Percentiles rank a stretch among this genome's conserved stretches.
These are phyloP conservation scores for Urocolius indicus DNA, from an alignment of 2,113 vertebrate species.

Conservation along the genomic window DNA sequence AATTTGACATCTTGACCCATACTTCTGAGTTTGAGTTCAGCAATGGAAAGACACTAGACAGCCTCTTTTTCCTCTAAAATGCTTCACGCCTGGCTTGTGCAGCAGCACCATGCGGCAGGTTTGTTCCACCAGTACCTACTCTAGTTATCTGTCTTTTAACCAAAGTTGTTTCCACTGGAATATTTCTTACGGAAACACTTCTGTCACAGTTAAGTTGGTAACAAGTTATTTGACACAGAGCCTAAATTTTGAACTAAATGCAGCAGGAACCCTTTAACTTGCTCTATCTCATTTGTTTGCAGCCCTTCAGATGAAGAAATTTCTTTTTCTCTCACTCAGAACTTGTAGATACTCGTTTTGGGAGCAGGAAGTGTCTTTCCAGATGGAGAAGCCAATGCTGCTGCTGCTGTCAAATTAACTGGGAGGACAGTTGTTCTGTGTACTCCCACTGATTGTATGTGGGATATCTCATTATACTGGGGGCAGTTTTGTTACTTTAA, in stretches of 20 bases:
- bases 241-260: constrained; percentile 2
- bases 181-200: constrained; percentile 15
- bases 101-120: not conserved
- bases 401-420: not conserved
- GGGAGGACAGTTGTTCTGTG: not conserved
- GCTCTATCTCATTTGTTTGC: not conserved
- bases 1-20: not conserved
- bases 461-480: not conserved
- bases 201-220: not conserved
- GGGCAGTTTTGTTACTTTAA: not conserved
- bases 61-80: not conserved
- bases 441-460: not conserved
- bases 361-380: not conserved
- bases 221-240: constrained; percentile 5
- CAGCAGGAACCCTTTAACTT: not conserved
- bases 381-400: not conserved
- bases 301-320: not conserved
- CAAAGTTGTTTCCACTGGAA: not conserved
- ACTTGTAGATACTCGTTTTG: not conserved
- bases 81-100: not conserved
- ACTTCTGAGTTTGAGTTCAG: not conserved
- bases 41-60: not conserved
- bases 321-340: not conserved
- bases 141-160: not conserved
- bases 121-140: not conserved